These are phyloP conservation scores for Holotrichia oblita DNA, from an alignment of 1,140 invertebrate genomes.

Conservation along the genomic window DNA sequence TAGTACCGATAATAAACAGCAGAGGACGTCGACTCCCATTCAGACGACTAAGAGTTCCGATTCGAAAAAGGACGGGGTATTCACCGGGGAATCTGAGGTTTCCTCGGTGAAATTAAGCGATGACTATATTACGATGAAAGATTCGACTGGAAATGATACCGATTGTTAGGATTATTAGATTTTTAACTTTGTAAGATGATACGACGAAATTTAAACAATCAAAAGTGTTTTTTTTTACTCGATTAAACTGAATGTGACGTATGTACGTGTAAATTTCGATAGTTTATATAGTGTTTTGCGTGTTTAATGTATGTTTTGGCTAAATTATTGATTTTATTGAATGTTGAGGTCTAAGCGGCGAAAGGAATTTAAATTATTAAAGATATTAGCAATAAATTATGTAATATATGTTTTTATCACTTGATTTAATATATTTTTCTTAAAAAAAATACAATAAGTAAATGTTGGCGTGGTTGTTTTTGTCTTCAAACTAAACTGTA, in stretches of 20 bases:
- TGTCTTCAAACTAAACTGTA: no score
- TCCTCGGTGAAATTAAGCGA: constrained; percentile 61
- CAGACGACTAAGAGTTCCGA: constrained; percentile 61
- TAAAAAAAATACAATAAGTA: no score
- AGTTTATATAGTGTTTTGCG: not conserved
- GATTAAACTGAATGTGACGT: not conserved
- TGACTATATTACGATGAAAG: constrained; percentile 14
- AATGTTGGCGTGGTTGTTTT: no score
- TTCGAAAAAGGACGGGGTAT: constrained; percentile 61
- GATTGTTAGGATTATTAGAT: no score
- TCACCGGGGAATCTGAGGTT: constrained; percentile 64
- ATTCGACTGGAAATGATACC: not conserved
- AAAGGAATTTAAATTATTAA: no score
- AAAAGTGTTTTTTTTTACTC: not conserved
- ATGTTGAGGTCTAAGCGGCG: not conserved
- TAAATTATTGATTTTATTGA: constrained; percentile 2
- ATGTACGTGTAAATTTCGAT: not conserved
- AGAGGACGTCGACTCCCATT: constrained; percentile 65
- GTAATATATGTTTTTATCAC: no score
- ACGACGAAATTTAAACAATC: no score
- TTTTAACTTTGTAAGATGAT: no score
- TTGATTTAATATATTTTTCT: no score
- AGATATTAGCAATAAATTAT: no score
- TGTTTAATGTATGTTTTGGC: not conserved
- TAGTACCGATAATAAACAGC: constrained; percentile 57